Evolutionary conservation across 2,797 vertebrate species (phyloP), one percentile per base, ranked within the genome.

Genomic region (Gadopsis marmoratus): DNA sequence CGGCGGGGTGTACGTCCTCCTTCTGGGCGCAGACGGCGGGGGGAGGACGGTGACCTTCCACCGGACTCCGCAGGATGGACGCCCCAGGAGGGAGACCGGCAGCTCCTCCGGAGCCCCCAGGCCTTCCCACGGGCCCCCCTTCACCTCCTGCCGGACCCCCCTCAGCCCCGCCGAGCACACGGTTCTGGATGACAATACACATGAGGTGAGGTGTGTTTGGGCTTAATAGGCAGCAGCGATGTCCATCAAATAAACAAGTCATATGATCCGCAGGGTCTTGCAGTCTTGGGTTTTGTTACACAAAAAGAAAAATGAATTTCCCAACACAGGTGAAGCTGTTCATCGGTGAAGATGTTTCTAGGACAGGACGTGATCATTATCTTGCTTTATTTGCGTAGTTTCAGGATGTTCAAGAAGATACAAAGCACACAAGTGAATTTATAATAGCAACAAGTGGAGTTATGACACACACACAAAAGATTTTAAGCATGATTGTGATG

Each of bases 131-230:
- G 86, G 88, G 21, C 83, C 87, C 1, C n/a, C 72, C 29, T 93
- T 95, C 89, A 70, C 73, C 58, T 61, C 90, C 31, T 95, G 95
- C 35, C 60, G 37, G 56, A 67, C 82, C n/a, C 71, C 78, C 5
- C 92, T 95, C 58, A 86, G 88, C 21, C 74, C 85, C 0, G 55
- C 39, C 3, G 93, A 95, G 35, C 87, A 92, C 79, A 4, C 7
- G 41, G 84, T 93, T 21, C 90, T 95, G 84, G 89, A 91, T 59
- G 62, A 90, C 64, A 95, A 92, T 13, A 95, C 91, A 2, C 92
- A 94, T 4, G 94, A 95, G 93, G 95, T 95, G 83, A 92, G 86
- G 23, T 43, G 64, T 48, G 64, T 60, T 56, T 41, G 21, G 54
- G 23, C 29, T 16, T 19, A 58, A 21, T 4, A 47, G 21, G 1